These are phyloP conservation scores for Bicyclus anynana DNA, from an alignment of 1,140 invertebrate species.

Conservation along the genomic window DNA sequence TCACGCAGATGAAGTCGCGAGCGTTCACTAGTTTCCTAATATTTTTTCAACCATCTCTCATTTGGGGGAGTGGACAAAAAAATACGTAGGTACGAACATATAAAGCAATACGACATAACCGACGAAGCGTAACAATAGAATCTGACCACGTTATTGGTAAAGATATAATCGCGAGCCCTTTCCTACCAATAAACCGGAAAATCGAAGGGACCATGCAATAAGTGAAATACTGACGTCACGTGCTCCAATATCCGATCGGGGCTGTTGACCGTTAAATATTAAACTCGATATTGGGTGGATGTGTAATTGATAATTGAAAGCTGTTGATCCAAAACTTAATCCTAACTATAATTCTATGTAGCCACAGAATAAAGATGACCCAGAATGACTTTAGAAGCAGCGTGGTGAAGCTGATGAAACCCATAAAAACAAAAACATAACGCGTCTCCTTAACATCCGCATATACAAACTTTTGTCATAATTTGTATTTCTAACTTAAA, in stretches of 20 bases:
- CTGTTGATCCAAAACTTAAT: neutral
- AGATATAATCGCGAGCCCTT: slow-evolving; percentile 19
- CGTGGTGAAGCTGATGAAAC: no score
- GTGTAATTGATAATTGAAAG: no score
- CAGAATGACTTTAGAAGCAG: no score
- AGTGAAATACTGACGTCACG: slow-evolving; percentile 18
- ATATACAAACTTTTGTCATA: no score
- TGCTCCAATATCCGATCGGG: neutral
- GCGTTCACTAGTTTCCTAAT: no score
- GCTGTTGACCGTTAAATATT: neutral
- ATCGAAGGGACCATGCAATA: slow-evolving; percentile 16
- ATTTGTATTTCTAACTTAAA: no score
- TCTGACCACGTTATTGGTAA: slow-evolving; percentile 11
- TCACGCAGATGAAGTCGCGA: no score
- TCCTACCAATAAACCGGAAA: slow-evolving; percentile 25
- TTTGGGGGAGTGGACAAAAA: neutral
- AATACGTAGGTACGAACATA: neutral
- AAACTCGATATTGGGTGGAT: neutral
- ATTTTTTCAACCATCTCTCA: no score
- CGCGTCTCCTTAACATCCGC: no score
- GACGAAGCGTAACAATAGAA: neutral
- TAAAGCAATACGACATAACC: slow-evolving; percentile 2
- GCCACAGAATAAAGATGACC: no score
- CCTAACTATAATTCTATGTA: no score
- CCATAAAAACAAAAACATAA: no score